Base-by-base conservation (phyloP, 1,140 invertebrate genomes). In the Papilio polytes region DNA sequence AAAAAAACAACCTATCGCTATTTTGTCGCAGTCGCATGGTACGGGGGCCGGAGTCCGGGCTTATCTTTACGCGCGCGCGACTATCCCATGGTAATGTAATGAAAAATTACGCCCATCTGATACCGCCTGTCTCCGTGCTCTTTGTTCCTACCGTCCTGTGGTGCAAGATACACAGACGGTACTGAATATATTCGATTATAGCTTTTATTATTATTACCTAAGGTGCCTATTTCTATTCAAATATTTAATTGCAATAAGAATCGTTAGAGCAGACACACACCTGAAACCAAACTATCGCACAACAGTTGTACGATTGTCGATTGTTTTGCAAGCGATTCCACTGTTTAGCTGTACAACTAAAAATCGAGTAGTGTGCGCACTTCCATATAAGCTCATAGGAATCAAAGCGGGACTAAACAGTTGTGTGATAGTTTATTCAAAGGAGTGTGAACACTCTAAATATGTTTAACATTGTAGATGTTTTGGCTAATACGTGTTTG, bases 31-130 rank as follows among this genome's bases (percentile, higher is more conserved):
- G 18, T 56, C 20, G 26, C 90, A 10, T 89, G 87, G 92, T 93
- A 92, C 84, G 70, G 83, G 84, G 89, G 78, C 77, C 78, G 74
- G 82, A 78, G 82, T 84, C 81, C 80, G 79, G 85, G 86, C 89
- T 94, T 94, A 93, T 94, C 91, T 92, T 93, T 89, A 92, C 90
- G 88, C 91, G 87, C 87, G 88, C 91, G 86, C 88, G 91, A 88
- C 90, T 89, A 89, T 91, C 89, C 88, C 86, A 88, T 90, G 89
- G 87, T 94, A 94, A 94, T 94, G 92, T 92, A 92, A 94, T 93
- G 93, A 94, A 94, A 94, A 94, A 94, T 94, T 94, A 94, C 91
- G 85, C 85, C 81, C 90, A 91, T 91, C 93, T 92, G 93, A 92
- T 92, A 93, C 87, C 86, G 81, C 81, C 88, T 85, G 88, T 86